phyloP scores from a whole-genome alignment of 2,797 vertebrate species.

The Paratrypauchen microcephalus region DNA sequence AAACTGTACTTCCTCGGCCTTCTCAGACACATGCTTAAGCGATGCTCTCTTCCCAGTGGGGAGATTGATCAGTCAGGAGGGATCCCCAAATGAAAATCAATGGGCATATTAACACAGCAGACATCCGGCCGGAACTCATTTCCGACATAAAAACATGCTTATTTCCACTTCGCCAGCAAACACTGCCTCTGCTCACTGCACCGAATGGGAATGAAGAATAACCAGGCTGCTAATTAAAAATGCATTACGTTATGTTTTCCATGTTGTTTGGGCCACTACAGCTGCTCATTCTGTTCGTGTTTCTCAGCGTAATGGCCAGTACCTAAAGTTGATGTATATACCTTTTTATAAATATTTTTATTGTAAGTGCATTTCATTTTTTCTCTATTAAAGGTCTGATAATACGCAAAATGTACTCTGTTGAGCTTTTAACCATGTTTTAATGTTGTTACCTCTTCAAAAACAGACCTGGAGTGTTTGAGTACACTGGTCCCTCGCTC shows the following conservation, averaged over 20 bases:
- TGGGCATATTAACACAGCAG: slow-evolving; percentile 45
- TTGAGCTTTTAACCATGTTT: too few species aligned
- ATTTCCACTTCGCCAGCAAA: slow-evolving; percentile 13
- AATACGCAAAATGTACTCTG: too few species aligned
- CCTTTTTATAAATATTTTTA: too few species aligned
- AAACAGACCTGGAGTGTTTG: too few species aligned
- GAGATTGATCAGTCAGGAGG: slow-evolving; percentile 52
- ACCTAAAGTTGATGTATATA: background rate
- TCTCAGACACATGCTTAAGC: slow-evolving; percentile 27
- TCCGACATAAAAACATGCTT: slow-evolving; percentile 43
- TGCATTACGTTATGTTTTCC: too few species aligned
- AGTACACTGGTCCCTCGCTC: too few species aligned
- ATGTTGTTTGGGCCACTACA: background rate
- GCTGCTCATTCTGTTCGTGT: background rate
- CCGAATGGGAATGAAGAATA: background rate
- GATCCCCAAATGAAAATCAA: slow-evolving; percentile 51
- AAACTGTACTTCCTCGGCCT: background rate
- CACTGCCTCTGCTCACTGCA: slow-evolving; percentile 13
- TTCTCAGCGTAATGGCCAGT: background rate
- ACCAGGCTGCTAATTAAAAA: background rate
- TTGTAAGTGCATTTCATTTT: too few species aligned
- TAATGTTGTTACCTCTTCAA: too few species aligned
- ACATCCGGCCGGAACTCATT: slow-evolving; percentile 32
- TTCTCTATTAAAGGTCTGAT: too few species aligned
- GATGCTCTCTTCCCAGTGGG: slow-evolving; percentile 24